Evolutionary conservation across 2,797 vertebrate species (phyloP).

Genomic region (Luscinia megarhynchos): DNA sequence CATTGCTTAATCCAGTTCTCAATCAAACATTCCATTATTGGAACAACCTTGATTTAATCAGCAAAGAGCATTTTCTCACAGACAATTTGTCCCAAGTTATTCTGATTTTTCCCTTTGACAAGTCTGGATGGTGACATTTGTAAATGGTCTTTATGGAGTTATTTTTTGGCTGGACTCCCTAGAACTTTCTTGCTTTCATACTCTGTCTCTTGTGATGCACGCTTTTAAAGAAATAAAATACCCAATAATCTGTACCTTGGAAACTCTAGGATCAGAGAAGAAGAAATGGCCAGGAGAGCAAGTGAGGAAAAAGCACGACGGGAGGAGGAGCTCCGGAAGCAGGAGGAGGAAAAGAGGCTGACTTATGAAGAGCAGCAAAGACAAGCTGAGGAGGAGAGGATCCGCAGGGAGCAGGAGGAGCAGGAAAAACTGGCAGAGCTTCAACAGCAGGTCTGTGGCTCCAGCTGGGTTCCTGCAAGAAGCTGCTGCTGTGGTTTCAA

Average conservation of each 20-base stretch:
- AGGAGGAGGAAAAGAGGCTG: conserved; percentile 80
- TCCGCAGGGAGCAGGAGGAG: conserved; percentile 80
- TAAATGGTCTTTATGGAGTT: background rate
- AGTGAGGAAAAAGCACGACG: conserved; percentile 23
- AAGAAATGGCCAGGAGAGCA: conserved; percentile 55
- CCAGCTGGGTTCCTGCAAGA: background rate
- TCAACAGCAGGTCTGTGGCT: conserved; percentile 81
- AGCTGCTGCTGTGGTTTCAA: background rate
- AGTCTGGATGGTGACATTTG: background rate
- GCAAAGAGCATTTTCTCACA: background rate
- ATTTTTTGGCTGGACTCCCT: background rate
- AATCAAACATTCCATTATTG: background rate
- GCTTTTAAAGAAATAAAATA: background rate
- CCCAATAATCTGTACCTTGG: background rate
- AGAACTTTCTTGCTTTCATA: background rate
- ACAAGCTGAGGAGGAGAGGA: conserved; percentile 81
- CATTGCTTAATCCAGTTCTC: background rate
- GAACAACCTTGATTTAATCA: background rate
- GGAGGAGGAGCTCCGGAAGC: conserved; percentile 76
- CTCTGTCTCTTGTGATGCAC: background rate
- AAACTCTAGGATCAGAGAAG: conserved; percentile 57
- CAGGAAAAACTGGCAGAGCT: conserved; percentile 81
- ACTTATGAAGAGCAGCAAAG: conserved; percentile 79
- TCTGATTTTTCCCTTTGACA: background rate
- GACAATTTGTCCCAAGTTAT: background rate